These are phyloP conservation scores for Lophotriccus pileatus DNA, from an alignment of 2,797 vertebrate genomes.

Conservation along the genomic window DNA sequence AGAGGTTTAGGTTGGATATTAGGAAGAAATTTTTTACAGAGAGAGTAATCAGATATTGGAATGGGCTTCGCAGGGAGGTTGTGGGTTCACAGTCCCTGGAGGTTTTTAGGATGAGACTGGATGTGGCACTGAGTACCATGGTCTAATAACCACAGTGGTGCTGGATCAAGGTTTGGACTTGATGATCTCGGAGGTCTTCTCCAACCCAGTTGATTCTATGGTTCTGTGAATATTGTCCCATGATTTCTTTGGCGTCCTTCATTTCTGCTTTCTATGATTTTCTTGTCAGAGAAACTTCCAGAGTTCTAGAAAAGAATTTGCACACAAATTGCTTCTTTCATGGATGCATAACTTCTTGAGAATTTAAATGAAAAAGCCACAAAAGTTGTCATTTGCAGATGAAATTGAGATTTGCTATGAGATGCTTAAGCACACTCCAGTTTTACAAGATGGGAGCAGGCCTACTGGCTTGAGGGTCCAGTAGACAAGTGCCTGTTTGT, in stretches of 20 bases:
- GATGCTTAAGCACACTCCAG: background rate
- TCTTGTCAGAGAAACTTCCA: conserved; percentile 33
- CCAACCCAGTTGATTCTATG: too few relatives aligned
- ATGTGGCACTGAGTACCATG: too few relatives aligned
- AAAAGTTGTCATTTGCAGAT: background rate
- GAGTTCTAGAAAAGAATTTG: background rate
- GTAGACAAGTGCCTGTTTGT: background rate
- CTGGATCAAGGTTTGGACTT: too few relatives aligned
- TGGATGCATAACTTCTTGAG: rapidly evolving
- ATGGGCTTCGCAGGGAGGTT: too few relatives aligned
- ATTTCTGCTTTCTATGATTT: conserved; percentile 48
- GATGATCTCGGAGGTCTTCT: too few relatives aligned
- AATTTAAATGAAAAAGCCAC: background rate
- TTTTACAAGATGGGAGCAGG: background rate
- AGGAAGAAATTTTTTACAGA: too few relatives aligned
- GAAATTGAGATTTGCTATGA: background rate
- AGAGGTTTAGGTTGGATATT: too few relatives aligned
- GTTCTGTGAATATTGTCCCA: background rate
- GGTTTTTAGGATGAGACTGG: too few relatives aligned
- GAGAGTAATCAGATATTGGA: too few relatives aligned
- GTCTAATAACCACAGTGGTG: too few relatives aligned
- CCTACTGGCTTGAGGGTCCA: background rate
- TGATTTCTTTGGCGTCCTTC: conserved; percentile 35
- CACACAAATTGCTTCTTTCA: background rate
- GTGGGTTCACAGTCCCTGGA: too few relatives aligned